Evolutionary conservation across 2,888 invertebrate species (phyloP), one percentile per base, ranked within the genome.

Genomic region (Pristionchus fissidentatus): DNA sequence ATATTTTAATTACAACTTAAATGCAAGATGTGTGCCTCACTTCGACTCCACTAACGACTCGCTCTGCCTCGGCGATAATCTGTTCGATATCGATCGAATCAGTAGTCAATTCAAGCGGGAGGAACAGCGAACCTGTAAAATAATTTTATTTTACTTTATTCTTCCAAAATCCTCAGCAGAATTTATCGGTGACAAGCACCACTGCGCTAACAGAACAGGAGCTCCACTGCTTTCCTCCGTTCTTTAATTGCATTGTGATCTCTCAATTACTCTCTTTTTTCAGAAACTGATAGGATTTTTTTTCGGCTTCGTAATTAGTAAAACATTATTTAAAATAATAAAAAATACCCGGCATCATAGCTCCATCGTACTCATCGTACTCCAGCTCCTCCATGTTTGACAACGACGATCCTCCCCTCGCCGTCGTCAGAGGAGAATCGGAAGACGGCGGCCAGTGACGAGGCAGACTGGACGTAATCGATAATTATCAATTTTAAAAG

Each of bases 311-410:
- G 52, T 49, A 19, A 49, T 49, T 19, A 10, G 52, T 49, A 19
- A 49, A 49, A 49, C 52, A 49, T 49, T 15, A 10, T 19, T n/a
- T n/a, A n/a, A n/a, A n/a, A n/a, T n/a, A n/a, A n/a, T n/a, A n/a
- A n/a, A n/a, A n/a, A 38, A 10, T 7, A 29, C 83, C 83, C 15
- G 83, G 83, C 83, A 83, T 83, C 26, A 73, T 22, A 1, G 38
- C 38, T 10, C 83, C 83, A 55, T 83, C 83, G 73, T 83, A 83
- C 38, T 83, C 83, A 73, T 83, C 83, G 26, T 83, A 83, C 55
- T 83, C 83, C 73, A 83, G 41, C 29, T 83, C 83, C 70, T 83
- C 83, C 83, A 73, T 73, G 29, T 70, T 73, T n/a, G 83, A 83
- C 32, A 83, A 32, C 8, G 83, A 83, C n/a, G 70, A 70, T 0